Evolutionary conservation across 2,113 vertebrate species (phyloP), one percentile per base, ranked within the genome.

Genomic region (Phocoena sinus): DNA sequence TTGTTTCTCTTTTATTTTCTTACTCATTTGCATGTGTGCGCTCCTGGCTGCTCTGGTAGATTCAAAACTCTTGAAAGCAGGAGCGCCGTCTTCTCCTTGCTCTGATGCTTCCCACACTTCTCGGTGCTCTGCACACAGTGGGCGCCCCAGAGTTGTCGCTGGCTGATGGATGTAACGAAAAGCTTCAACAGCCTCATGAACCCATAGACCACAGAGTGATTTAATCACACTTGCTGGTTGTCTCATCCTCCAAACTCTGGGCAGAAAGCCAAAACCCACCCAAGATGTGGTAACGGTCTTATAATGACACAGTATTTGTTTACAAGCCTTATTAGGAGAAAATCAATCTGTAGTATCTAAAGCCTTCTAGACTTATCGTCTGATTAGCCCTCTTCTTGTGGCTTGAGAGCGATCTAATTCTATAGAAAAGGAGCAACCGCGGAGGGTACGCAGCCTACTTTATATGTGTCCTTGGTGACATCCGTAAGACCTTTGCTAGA

Each of bases 241-340:
- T 77, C 90, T 96, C 88, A 95, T 81, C 87, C 62, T 93, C 94
- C 80, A 96, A 80, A 87, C 65, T 96, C 96, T 21, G 67, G 97
- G 98, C 80, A 96, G 85, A 95, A 95, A 96, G 94, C 97, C 95
- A 97, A 93, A 95, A 84, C 94, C 97, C 96, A 91, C 97, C 97
- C 96, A 94, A 97, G 94, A 97, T 60, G 95, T 53, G 38, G 60
- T 92, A 96, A 97, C 96, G 94, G 91, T 73, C 96, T 96, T 97
- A 96, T 96, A 98, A 97, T 60, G 71, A 97, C 91, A 96, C 53
- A 91, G 76, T 96, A 95, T 96, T 95, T 96, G 83, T 97, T 98
- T 96, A 94, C 53, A 77, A 95, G 87, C 62, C 74, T 85, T 81
- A 71, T 96, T 82, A 96, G 92, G 92, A 98, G 84, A 88, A 95